Conservation (phyloP, 2,888 invertebrate genomes). For the Chrysomela aeneicollis region DNA sequence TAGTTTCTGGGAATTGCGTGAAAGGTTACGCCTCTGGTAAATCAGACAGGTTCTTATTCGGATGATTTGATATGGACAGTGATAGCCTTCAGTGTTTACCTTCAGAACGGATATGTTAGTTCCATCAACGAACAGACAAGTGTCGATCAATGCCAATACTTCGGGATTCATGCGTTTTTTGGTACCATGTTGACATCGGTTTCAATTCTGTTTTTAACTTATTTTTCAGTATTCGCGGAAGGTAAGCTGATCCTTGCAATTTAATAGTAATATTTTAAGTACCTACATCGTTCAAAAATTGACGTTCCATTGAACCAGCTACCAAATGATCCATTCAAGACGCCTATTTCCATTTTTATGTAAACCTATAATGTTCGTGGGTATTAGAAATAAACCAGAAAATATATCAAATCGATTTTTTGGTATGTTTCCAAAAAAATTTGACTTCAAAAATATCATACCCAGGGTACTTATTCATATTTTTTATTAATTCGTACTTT, state of each 20-base stretch:
- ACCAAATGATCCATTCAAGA: no score
- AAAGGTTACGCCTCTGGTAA: background rate
- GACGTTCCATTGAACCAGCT: no score
- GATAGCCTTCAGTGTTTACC: background rate
- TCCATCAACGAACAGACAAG: no score
- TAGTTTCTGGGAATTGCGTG: background rate
- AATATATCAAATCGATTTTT: no score
- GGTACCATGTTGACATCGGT: constrained; percentile 16
- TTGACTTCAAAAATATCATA: no score
- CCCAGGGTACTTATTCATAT: no score
- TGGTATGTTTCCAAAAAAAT: no score
- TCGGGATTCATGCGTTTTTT: background rate
- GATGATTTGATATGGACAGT: background rate
- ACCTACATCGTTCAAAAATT: background rate
- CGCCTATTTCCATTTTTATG: no score
- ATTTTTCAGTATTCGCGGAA: constrained; percentile 38
- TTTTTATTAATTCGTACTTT: no score
- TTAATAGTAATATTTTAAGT: background rate
- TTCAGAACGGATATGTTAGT: background rate
- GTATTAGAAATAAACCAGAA: no score
- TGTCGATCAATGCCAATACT: background rate
- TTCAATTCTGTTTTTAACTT: constrained; percentile 32
- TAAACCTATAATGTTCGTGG: no score
- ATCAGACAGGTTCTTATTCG: background rate
- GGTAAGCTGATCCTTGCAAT: constrained; percentile 31